phyloP scores from a whole-genome alignment of 2,797 vertebrate genomes.

The Phyllotis vaccarum region DNA sequence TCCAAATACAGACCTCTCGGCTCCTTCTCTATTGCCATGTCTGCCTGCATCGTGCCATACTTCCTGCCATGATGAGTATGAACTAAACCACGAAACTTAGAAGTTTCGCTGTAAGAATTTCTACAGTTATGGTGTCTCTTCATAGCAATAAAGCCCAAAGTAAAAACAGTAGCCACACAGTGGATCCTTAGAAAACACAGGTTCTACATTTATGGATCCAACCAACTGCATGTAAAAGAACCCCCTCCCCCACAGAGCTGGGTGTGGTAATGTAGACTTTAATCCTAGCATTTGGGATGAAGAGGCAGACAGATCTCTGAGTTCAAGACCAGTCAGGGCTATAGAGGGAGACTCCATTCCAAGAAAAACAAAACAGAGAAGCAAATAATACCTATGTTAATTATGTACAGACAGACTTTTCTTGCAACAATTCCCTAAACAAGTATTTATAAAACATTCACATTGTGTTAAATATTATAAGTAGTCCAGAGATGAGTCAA shows the following conservation, averaged over 20 bases:
- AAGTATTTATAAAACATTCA: background rate
- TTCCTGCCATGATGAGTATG: background rate
- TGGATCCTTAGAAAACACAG: background rate
- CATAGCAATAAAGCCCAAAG: background rate
- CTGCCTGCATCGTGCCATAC: background rate
- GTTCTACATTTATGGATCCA: background rate
- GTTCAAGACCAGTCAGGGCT: background rate
- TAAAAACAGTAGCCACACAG: background rate
- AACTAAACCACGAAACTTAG: background rate
- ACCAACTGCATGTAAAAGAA: background rate
- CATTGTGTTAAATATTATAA: background rate
- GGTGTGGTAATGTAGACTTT: background rate
- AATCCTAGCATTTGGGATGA: too few relatives aligned
- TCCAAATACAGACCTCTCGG: background rate
- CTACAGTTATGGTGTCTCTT: background rate
- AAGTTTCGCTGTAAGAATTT: background rate
- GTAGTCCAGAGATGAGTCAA: background rate
- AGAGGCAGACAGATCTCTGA: too few relatives aligned
- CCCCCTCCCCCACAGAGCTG: fast-evolving
- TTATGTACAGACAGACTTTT: background rate
- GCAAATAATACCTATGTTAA: background rate
- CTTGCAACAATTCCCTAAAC: background rate
- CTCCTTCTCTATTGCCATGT: background rate
- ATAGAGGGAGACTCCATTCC: background rate
- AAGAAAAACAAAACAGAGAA: background rate